phyloP scores from a whole-genome alignment of 2,797 vertebrate genomes.

The Squalus acanthias region DNA sequence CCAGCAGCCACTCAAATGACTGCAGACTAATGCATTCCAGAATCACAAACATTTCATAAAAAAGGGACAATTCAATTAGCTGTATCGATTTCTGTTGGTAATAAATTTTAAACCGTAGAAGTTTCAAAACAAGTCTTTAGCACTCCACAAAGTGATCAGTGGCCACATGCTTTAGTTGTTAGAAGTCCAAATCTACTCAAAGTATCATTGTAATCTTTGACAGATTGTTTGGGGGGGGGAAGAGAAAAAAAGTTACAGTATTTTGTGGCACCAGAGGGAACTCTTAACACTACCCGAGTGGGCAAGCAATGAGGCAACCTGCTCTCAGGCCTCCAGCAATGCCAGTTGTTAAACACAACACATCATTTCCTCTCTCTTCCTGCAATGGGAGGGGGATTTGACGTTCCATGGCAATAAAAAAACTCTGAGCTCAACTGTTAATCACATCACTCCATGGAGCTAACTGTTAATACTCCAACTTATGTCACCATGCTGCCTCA shows the following conservation, averaged over 20 bases:
- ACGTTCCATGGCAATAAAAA: too few relatives aligned
- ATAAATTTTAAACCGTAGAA: neutral
- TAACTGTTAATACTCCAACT: neutral
- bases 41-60: neutral
- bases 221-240: neutral
- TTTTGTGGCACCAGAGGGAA: neutral
- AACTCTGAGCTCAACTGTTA: too few relatives aligned
- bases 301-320: neutral
- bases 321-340: neutral
- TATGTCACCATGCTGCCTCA: neutral
- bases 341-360: neutral
- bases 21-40: neutral
- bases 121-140: neutral
- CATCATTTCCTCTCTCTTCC: too few relatives aligned
- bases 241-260: neutral
- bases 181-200: neutral
- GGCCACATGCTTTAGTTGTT: neutral
- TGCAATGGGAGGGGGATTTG: too few relatives aligned
- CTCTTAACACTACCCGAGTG: neutral
- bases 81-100: neutral
- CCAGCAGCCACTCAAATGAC: neutral
- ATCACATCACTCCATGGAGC: too few relatives aligned
- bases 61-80: neutral
- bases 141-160: neutral
- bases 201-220: neutral